A percentile compares a stretch with the other conserved stretches of the same genome.
These are phyloP conservation scores for Nothoprocta perdicaria DNA, from an alignment of 2,113 vertebrate species.

Conservation along the genomic window DNA sequence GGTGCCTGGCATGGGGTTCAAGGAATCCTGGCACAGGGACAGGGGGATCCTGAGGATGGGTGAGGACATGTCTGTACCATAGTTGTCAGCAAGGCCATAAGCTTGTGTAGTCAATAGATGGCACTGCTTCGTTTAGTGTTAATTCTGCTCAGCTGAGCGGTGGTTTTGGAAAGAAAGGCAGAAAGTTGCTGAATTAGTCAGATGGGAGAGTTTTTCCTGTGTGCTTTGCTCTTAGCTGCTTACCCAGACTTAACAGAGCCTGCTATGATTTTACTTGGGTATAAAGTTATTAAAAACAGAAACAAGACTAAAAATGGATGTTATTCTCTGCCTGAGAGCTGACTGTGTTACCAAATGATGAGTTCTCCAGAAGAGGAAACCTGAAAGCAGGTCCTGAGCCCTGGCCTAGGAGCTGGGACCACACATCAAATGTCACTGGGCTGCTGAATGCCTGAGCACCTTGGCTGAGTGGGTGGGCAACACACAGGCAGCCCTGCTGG, in stretches of 20 bases:
- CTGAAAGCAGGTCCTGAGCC: too few relatives aligned
- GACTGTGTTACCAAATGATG: accelerated
- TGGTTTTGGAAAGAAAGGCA: accelerated
- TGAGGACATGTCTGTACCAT: background rate
- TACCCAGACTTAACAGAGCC: background rate
- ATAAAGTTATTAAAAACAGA: background rate
- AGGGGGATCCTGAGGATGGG: accelerated
- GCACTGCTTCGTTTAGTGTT: slow-evolving; percentile 16
- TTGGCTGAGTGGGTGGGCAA: background rate
- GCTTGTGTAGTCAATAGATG: background rate
- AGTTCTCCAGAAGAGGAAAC: too few relatives aligned
- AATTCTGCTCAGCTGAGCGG: accelerated
- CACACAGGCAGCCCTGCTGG: too few relatives aligned
- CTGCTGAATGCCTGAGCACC: background rate
- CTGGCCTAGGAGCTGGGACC: background rate
- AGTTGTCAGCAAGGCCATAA: accelerated
- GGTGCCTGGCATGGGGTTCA: too few relatives aligned
- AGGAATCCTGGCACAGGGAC: background rate
- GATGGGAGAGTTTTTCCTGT: background rate
- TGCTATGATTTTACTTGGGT: background rate
- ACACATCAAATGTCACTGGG: background rate
- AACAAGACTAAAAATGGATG: background rate
- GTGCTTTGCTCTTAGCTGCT: background rate
- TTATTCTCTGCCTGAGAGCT: background rate
- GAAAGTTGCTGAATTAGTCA: background rate